Percentiles rank a stretch among this genome's conserved stretches.
Evolutionary conservation across 2,797 vertebrate genomes (phyloP).

Genomic region (Simalia tracyae): DNA sequence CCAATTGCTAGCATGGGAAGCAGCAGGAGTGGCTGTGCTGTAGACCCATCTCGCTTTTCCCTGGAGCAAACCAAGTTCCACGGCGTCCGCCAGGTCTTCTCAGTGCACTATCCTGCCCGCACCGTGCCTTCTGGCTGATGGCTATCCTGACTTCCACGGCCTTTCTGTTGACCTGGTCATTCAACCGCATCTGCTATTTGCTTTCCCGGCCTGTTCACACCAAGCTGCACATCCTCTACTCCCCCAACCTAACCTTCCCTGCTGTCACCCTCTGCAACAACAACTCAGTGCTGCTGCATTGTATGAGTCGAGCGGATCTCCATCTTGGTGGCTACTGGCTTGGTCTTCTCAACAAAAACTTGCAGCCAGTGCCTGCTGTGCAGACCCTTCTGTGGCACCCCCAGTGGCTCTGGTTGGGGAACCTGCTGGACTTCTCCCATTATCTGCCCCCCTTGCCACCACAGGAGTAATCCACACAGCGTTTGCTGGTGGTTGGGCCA

Average conservation of each 20-base stretch:
- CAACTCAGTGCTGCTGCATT: conserved; percentile 79
- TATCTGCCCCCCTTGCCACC: conserved; percentile 80
- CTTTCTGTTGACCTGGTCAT: conserved; percentile 82
- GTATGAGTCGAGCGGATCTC: conserved; percentile 82
- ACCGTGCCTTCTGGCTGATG: conserved; percentile 78
- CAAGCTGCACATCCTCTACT: conserved; percentile 81
- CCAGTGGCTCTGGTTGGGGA: conserved; percentile 77
- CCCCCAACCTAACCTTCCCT: conserved; percentile 81
- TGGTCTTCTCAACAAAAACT: conserved; percentile 79
- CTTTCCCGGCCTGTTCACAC: conserved; percentile 82
- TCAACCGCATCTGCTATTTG: conserved; percentile 81
- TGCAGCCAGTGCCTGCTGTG: conserved; percentile 74
- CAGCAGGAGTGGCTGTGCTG: neutral
- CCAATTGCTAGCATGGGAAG: neutral
- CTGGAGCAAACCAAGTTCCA: conserved; percentile 79
- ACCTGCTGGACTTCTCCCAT: conserved; percentile 82
- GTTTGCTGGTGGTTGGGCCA: conserved; percentile 82
- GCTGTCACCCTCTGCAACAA: conserved; percentile 85
- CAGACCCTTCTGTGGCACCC: conserved; percentile 75
- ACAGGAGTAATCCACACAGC: conserved; percentile 77
- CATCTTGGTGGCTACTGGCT: conserved; percentile 83
- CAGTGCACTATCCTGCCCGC: conserved; percentile 74
- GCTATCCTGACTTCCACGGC: conserved; percentile 76
- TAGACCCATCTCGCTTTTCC: conserved; percentile 65
- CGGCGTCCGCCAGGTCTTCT: conserved; percentile 77